Evolutionary conservation across 2,797 vertebrate species (phyloP).

Genomic region (Chiroxiphia lanceolata): DNA sequence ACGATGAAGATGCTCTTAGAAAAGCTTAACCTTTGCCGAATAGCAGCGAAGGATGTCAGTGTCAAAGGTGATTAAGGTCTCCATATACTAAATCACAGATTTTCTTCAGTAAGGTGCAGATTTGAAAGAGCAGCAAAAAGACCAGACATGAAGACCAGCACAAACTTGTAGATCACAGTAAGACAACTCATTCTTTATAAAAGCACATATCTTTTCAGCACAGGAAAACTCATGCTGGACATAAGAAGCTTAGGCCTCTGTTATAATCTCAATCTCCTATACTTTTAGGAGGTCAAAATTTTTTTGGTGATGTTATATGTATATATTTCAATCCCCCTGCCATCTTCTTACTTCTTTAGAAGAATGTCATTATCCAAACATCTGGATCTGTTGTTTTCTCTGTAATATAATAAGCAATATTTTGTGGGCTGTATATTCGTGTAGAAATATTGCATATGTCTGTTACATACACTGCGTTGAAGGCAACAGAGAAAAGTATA

Average conservation of each 20-base stretch:
- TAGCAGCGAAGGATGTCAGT: background rate
- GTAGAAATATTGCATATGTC: constrained; percentile 15
- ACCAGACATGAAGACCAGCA: background rate
- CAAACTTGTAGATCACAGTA: background rate
- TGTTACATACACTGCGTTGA: background rate
- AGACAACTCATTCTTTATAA: background rate
- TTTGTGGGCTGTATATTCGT: constrained; percentile 13
- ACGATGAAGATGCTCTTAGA: background rate
- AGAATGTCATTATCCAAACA: constrained; percentile 37
- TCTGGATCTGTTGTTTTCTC: constrained; percentile 38
- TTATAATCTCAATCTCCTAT: background rate
- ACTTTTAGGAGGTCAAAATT: background rate
- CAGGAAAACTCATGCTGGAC: background rate
- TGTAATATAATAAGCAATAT: constrained; percentile 22
- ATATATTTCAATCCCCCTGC: background rate
- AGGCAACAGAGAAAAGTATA: constrained; percentile 1
- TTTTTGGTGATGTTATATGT: background rate
- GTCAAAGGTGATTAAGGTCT: background rate
- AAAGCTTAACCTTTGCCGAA: background rate
- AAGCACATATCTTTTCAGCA: background rate
- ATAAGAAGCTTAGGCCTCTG: background rate
- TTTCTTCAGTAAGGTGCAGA: background rate
- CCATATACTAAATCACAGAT: background rate
- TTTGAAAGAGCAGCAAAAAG: background rate
- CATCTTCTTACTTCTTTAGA: background rate